phyloP scores from a whole-genome alignment of 2,888 invertebrate species.

The Ommatoiulus sabulosus region DNA sequence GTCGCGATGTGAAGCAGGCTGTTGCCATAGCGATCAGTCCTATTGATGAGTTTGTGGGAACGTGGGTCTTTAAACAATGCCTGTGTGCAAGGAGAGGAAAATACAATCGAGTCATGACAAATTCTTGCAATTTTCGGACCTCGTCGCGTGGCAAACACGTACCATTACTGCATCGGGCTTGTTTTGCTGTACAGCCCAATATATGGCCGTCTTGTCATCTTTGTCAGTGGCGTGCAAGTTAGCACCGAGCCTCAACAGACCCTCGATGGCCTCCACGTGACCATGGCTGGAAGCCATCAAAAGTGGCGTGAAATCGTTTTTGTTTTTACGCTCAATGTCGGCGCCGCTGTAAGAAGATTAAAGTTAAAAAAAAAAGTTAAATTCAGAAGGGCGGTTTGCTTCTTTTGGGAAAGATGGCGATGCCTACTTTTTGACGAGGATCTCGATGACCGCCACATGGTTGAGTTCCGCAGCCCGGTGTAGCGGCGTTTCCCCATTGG shows the following conservation, averaged over 20 bases:
- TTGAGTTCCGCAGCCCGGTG: slow-evolving; percentile 68
- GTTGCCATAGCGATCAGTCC: slow-evolving; percentile 68
- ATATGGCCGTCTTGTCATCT: slow-evolving; percentile 69
- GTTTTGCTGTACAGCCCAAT: slow-evolving; percentile 68
- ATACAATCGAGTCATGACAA: background rate
- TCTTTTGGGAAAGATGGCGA: slow-evolving; percentile 32
- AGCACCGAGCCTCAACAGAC: slow-evolving; percentile 66
- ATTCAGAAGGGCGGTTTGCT: too few relatives aligned
- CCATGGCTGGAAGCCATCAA: slow-evolving; percentile 68
- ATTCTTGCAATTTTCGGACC: background rate
- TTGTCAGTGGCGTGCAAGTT: slow-evolving; percentile 67
- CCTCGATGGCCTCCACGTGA: slow-evolving; percentile 66
- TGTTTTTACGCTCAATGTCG: slow-evolving; percentile 66
- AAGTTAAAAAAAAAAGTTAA: background rate
- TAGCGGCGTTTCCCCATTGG: slow-evolving; percentile 68
- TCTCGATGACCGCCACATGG: slow-evolving; percentile 66
- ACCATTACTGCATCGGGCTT: slow-evolving; percentile 67
- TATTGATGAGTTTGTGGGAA: slow-evolving; percentile 65
- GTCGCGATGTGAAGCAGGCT: slow-evolving; percentile 70
- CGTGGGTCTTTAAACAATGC: slow-evolving; percentile 65
- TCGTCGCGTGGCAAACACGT: background rate
- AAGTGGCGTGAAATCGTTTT: slow-evolving; percentile 68
- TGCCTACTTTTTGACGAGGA: slow-evolving; percentile 65
- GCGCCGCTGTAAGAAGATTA: slow-evolving; percentile 65
- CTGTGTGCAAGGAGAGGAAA: slow-evolving; percentile 62